phyloP scores from a whole-genome alignment of 1,140 invertebrate species.

The Drosophila equinoxialis region DNA sequence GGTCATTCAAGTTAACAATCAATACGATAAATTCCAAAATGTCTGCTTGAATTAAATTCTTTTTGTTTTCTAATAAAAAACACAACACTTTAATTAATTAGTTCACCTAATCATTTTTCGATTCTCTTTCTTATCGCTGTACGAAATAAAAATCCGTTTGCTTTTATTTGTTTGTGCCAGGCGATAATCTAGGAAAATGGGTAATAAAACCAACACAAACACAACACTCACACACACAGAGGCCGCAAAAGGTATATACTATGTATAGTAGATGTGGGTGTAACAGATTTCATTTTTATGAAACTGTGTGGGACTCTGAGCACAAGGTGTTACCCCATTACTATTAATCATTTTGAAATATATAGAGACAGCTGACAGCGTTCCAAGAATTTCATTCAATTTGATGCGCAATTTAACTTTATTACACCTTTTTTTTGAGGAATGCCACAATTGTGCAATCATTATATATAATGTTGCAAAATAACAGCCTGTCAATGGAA shows the following conservation, averaged over 20 bases:
- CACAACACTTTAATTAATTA: slow-evolving; percentile 74
- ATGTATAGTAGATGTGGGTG: slow-evolving; percentile 3
- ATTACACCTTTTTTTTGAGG: slow-evolving; percentile 35
- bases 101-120: slow-evolving; percentile 58
- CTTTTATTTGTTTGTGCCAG: slow-evolving; percentile 52
- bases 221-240: slow-evolving; percentile 4
- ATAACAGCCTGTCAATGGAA: neutral
- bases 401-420: slow-evolving; percentile 73
- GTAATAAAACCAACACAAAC: slow-evolving; percentile 36
- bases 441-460: slow-evolving; percentile 57
- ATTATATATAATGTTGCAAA: slow-evolving; percentile 30
- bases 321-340: slow-evolving; percentile 52
- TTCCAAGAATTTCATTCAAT: slow-evolving; percentile 53
- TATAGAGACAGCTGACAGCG: slow-evolving; percentile 38
- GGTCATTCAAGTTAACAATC: too few relatives aligned
- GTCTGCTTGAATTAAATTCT: neutral
- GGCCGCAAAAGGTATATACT: neutral
- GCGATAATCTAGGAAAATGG: slow-evolving; percentile 47
- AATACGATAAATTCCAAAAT: neutral
- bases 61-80: slow-evolving; percentile 21
- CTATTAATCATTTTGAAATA: slow-evolving; percentile 67
- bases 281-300: slow-evolving; percentile 33
- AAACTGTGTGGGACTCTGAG: neutral
- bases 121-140: slow-evolving; percentile 10
- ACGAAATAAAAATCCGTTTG: slow-evolving; percentile 31